Percentiles rank a stretch among this genome's conserved stretches.
Evolutionary conservation across 2,797 vertebrate species (phyloP).

Genomic region (Podargus strigoides): DNA sequence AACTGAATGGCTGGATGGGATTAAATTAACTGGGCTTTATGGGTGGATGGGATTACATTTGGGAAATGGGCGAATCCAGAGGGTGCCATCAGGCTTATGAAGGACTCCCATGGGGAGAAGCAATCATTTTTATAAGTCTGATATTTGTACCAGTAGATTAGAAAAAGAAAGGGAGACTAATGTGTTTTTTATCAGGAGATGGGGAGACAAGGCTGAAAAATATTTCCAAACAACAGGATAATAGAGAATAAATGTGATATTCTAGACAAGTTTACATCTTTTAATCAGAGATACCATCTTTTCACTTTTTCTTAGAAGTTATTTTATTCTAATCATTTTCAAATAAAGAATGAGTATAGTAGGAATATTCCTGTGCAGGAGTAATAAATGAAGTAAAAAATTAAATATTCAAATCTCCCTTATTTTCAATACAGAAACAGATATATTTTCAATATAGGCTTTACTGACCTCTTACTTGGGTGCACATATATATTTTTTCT

Average conservation of each 20-base stretch:
- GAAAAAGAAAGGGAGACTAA: neutral
- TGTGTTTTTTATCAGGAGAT: neutral
- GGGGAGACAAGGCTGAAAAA: neutral
- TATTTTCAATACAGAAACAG: neutral
- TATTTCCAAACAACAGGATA: neutral
- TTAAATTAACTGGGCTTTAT: neutral
- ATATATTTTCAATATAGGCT: neutral
- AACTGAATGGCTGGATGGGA: conserved; percentile 3
- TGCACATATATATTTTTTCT: neutral
- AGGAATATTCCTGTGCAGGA: neutral
- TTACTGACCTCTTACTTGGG: neutral
- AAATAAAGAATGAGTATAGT: neutral
- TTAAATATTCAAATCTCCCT: neutral
- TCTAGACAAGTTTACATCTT: neutral
- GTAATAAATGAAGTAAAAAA: neutral
- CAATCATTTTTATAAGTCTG: neutral
- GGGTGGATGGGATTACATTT: neutral
- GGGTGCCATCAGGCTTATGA: neutral
- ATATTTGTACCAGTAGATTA: neutral
- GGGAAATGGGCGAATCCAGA: neutral
- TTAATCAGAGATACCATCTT: neutral
- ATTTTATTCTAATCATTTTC: neutral
- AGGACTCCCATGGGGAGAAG: neutral
- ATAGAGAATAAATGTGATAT: neutral
- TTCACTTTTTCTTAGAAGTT: neutral